Conservation (phyloP, 2,113 vertebrate species). For the Pleuronectes platessa region DNA sequence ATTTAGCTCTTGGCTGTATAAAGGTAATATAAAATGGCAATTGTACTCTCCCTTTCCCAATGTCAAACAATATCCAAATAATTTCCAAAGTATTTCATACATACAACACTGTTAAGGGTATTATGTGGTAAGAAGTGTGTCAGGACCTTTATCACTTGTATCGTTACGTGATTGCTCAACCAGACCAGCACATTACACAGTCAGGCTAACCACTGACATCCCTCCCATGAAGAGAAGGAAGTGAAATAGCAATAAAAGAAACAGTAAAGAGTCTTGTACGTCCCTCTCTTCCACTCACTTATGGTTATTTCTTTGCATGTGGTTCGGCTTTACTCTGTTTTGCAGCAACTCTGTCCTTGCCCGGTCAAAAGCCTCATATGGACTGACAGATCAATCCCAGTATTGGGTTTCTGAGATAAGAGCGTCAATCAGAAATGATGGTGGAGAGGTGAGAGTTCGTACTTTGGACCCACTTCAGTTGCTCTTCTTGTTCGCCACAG, state of each 20-base stretch:
- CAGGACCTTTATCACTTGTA: not conserved
- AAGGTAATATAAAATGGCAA: not conserved
- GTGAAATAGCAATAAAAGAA: not conserved
- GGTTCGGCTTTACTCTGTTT: not conserved
- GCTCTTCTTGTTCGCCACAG: not conserved
- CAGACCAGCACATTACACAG: not conserved
- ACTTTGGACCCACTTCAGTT: conserved; percentile 78
- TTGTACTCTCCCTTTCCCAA: too few relatives aligned
- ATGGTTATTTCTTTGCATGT: not conserved
- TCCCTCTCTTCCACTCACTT: not conserved
- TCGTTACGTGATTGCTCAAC: conserved; percentile 14
- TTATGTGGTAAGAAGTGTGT: not conserved
- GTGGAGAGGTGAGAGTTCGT: conserved; percentile 46
- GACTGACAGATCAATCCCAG: conserved; percentile 44
- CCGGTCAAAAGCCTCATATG: conserved; percentile 61
- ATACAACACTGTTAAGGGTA: not conserved
- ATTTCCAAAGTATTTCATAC: not conserved
- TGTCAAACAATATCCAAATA: not conserved
- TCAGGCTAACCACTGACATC: not conserved
- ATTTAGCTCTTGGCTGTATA: not conserved
- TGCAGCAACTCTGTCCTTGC: not conserved
- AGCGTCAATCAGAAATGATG: conserved; percentile 13
- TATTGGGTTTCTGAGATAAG: conserved; percentile 69
- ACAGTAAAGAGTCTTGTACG: not conserved
- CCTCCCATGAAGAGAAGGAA: not conserved